These are phyloP conservation scores for Halcyon badia DNA, from an alignment of 2,797 vertebrate genomes.

Conservation along the genomic window DNA sequence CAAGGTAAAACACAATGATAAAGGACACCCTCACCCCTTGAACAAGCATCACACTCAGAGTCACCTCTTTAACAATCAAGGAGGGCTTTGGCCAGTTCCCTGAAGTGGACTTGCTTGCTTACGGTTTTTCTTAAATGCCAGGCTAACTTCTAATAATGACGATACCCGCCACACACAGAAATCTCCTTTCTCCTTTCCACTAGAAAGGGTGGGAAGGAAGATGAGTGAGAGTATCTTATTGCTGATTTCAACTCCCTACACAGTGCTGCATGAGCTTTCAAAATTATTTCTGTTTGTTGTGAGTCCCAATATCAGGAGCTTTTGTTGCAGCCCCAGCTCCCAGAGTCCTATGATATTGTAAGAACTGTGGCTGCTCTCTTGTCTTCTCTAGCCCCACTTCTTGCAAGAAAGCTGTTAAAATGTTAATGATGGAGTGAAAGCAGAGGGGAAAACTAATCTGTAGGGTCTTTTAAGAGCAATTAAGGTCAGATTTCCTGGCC, in stretches of 20 bases:
- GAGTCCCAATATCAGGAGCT: neutral
- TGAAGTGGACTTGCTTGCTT: neutral
- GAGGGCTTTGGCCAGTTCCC: neutral
- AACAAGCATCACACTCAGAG: neutral
- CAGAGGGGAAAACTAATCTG: neutral
- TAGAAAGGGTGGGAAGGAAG: neutral
- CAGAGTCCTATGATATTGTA: rapidly evolving
- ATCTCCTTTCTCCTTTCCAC: neutral
- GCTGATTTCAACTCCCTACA: neutral
- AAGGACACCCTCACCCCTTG: neutral
- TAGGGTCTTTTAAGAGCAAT: neutral
- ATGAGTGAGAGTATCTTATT: neutral
- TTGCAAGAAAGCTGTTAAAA: slow-evolving; percentile 1
- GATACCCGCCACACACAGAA: neutral
- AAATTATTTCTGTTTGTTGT: neutral
- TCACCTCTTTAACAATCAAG: neutral
- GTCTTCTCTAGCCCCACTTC: neutral
- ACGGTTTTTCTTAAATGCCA: neutral
- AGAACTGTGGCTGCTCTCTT: neutral
- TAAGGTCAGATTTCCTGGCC: neutral
- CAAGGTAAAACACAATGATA: neutral
- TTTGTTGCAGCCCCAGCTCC: neutral
- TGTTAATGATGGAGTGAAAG: neutral
- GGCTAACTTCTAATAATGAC: neutral
- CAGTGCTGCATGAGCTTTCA: neutral